Evolutionary conservation across 2,888 invertebrate genomes (phyloP).

Genomic region (Drosophila borborema): DNA sequence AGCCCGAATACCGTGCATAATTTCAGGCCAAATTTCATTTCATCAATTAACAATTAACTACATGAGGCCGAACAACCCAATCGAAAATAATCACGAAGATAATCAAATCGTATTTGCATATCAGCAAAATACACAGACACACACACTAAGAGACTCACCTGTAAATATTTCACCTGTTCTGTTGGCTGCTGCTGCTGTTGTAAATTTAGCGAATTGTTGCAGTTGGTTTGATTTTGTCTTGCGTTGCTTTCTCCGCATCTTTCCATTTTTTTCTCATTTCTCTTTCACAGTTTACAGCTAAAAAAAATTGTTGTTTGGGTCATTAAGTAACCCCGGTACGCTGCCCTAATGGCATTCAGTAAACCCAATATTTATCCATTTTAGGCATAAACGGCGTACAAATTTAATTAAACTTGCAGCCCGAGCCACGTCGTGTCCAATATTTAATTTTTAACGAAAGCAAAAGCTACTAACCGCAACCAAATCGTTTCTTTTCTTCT

Average conservation of each 20-base stretch:
- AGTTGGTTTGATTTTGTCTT: constrained; percentile 64
- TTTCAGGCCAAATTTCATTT: constrained; percentile 41
- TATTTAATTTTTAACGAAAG: constrained; percentile 67
- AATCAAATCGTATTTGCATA: constrained; percentile 54
- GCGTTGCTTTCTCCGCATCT: constrained; percentile 73
- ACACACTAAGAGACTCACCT: constrained; percentile 7
- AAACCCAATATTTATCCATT: constrained; percentile 45
- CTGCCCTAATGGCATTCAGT: constrained; percentile 20
- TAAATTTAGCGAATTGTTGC: constrained; percentile 64
- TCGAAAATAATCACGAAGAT: constrained; percentile 60
- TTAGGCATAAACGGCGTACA: constrained; percentile 62
- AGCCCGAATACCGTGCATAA: constrained; percentile 49
- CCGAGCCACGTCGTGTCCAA: constrained; percentile 24
- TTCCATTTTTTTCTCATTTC: constrained; percentile 58
- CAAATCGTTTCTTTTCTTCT: constrained; percentile 27
- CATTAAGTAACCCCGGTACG: constrained; percentile 73
- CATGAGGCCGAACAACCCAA: constrained; percentile 50
- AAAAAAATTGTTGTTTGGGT: constrained; percentile 60
- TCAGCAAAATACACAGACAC: constrained; percentile 10
- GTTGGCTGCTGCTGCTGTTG: constrained; percentile 34
- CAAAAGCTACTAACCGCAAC: constrained; percentile 48
- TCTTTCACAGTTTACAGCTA: constrained; percentile 75
- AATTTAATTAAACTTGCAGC: constrained; percentile 60
- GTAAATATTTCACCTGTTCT: constrained; percentile 61
- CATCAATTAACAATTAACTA: constrained; percentile 46